Conservation (phyloP, 2,113 vertebrate genomes). For the Archocentrus centrarchus region DNA sequence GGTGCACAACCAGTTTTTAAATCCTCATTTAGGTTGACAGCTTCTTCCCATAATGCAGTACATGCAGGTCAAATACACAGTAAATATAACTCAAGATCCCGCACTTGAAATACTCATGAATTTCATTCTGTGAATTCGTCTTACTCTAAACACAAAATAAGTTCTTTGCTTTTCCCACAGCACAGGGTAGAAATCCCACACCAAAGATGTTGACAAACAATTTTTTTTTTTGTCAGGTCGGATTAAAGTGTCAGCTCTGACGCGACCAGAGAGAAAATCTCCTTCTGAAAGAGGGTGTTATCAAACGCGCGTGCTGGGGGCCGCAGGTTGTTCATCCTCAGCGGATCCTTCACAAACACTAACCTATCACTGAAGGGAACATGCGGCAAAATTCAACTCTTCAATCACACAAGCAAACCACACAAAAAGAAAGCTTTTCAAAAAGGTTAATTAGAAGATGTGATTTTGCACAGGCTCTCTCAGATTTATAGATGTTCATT, state of each 20-base stretch:
- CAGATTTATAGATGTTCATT: not conserved
- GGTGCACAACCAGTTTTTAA: conserved; percentile 29
- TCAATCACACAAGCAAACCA: not conserved
- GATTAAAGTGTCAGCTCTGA: not conserved
- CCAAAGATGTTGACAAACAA: conserved; percentile 26
- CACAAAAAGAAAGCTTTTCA: not conserved
- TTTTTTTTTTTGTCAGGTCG: not conserved
- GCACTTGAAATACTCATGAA: conserved; percentile 2
- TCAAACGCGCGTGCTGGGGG: not conserved
- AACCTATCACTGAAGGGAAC: not conserved
- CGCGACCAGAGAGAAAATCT: conserved; percentile 32
- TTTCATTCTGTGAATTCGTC: not conserved
- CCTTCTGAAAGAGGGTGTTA: conserved; percentile 1
- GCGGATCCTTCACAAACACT: not conserved
- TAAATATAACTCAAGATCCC: not conserved
- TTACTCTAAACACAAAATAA: not conserved
- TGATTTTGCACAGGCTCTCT: not conserved
- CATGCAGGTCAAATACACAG: not conserved
- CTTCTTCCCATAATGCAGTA: not conserved
- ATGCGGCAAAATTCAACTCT: not conserved
- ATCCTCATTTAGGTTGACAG: conserved; percentile 34
- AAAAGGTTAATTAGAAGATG: conserved; percentile 5
- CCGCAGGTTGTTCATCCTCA: not conserved
- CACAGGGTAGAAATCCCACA: not conserved
- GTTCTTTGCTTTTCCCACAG: not conserved